Evolutionary conservation across 2,113 vertebrate genomes (phyloP), one percentile per base, ranked within the genome.

Genomic region (Leptobrachium ailaonicum): DNA sequence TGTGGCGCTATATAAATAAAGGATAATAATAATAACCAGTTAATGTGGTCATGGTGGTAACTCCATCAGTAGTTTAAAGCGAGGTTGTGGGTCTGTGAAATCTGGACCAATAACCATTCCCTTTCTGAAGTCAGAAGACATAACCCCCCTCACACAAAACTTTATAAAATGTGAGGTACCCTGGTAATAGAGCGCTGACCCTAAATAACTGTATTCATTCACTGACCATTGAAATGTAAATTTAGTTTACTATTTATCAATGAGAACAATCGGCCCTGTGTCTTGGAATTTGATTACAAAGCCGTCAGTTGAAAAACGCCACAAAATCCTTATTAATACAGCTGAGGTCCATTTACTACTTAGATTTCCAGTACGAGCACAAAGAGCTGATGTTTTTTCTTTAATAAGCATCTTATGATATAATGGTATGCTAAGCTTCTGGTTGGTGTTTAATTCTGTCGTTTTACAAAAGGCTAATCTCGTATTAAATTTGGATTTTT

Each of bases 331-430:
- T 84, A 88, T 83, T 88, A 82, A 89, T 82, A 70, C 80, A 80
- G 74, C 86, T 88, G 82, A 83, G 83, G 85, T 82, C 66, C 1
- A 2, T 79, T 84, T 75, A 84, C 73, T 85, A 82, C 88, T 91
- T 89, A 88, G 81, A 83, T 77, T 80, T 82, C 75, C 91, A 89
- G 86, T 89, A 83, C 83, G 50, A 75, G 72, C 87, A 71, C 40
- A 78, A 32, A 32, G 12, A 70, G 86, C 84, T 83, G 88, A 74
- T 85, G 86, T 81, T 85, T 80, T 80, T 84, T 32, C 20, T 32
- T 32, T 32, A 32, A 79, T 90, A 89, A 88, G 91, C 83, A n/a
- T 87, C 88, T 91, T 90, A 88, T 83, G 54, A 83, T 85, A 84
- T 83, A 83, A 87, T 86, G 86, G 83, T 73, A 88, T 89, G 83